Conservation (phyloP, 2,797 vertebrate species). For the Emydoidea blandingii region DNA sequence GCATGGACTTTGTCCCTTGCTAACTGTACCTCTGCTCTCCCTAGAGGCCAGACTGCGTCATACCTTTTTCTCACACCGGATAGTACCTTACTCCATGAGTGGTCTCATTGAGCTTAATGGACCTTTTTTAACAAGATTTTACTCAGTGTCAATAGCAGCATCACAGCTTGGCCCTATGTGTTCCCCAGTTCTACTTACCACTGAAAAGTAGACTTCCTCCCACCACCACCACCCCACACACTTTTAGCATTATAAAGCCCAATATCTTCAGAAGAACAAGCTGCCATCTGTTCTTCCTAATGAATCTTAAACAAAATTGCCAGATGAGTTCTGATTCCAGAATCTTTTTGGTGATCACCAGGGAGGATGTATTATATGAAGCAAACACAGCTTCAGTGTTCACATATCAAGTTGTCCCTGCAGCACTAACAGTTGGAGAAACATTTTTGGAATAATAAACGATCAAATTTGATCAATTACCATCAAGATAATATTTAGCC, state of each 20-base stretch:
- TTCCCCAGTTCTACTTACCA: neutral
- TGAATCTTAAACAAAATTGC: neutral
- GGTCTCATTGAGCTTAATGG: neutral
- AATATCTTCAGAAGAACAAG: neutral
- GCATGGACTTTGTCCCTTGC: rapidly evolving
- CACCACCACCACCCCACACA: too few relatives aligned
- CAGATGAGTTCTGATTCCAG: neutral
- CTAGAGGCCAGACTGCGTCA: neutral
- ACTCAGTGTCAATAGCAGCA: neutral
- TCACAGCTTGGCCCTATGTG: neutral
- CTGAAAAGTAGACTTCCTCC: neutral
- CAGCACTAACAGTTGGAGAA: neutral
- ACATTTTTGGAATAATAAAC: neutral
- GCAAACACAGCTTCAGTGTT: neutral
- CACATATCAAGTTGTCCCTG: neutral
- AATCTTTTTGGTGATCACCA: neutral
- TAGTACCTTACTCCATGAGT: neutral
- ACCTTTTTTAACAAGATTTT: neutral
- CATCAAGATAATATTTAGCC: neutral
- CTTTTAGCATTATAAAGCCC: neutral
- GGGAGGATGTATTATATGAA: neutral
- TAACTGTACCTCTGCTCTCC: neutral
- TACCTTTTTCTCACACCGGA: neutral
- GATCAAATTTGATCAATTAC: neutral
- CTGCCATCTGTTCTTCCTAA: neutral